phyloP scores from a whole-genome alignment of 2,888 invertebrate species.

The Microctonus brassicae region DNA sequence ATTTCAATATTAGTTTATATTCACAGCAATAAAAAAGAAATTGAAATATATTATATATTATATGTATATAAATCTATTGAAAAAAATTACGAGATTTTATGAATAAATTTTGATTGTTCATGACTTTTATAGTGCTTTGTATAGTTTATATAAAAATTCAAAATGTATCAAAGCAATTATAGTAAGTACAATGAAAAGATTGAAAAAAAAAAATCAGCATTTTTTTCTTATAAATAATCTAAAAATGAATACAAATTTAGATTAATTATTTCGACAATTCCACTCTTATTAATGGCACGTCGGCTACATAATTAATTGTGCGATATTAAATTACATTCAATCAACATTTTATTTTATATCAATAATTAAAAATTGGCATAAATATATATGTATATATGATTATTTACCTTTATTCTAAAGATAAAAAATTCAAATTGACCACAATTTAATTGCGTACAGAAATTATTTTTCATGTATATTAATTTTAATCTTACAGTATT shows the following conservation, averaged over 20 bases:
- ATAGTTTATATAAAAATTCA: slow-evolving; percentile 2
- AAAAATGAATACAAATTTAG: not conserved
- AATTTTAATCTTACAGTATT: not conserved
- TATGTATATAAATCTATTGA: not conserved
- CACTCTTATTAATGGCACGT: slow-evolving; percentile 29
- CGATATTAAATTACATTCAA: slow-evolving; percentile 8
- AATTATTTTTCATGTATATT: not conserved
- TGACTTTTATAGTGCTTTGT: not conserved
- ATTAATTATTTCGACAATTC: not conserved
- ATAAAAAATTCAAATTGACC: no score
- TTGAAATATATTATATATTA: not conserved
- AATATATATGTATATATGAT: no score
- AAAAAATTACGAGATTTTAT: not conserved
- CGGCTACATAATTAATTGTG: slow-evolving; percentile 27
- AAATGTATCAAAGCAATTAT: slow-evolving; percentile 2
- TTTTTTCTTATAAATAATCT: no score
- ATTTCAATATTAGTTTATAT: not conserved
- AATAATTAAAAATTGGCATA: no score
- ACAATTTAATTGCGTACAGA: not conserved
- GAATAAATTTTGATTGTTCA: not conserved
- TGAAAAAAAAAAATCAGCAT: no score
- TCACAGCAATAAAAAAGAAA: not conserved
- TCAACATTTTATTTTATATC: not conserved
- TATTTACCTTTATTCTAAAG: no score
- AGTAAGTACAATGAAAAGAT: slow-evolving; percentile 32